Evolutionary conservation across 2,888 invertebrate species (phyloP).

Genomic region (Melangyna quadrimaculata): DNA sequence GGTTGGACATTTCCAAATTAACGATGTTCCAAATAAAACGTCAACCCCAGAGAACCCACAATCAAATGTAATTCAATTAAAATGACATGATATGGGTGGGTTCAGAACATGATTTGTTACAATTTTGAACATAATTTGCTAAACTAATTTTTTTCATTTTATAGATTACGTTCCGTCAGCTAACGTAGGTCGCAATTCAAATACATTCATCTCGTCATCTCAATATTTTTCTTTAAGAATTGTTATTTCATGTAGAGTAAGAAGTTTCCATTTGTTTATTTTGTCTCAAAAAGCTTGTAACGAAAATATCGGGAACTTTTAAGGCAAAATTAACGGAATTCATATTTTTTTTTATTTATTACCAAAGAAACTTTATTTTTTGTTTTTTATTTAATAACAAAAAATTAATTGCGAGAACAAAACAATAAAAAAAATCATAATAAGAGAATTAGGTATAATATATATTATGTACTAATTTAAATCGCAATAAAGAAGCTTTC

Average conservation of each 20-base stretch:
- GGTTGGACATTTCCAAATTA: too few species aligned
- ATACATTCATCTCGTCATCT: too few species aligned
- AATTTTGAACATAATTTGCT: too few species aligned
- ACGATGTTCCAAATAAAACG: too few species aligned
- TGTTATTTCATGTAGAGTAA: neutral
- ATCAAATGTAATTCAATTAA: too few species aligned
- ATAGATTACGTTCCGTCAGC: too few species aligned
- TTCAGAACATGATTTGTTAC: too few species aligned
- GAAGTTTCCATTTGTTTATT: neutral
- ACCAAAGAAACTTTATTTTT: conserved; percentile 42
- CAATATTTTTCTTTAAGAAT: too few species aligned
- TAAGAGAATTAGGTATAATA: conserved; percentile 41
- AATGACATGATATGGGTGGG: too few species aligned
- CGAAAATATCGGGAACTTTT: neutral
- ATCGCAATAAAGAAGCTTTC: conserved; percentile 66
- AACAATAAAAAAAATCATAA: conserved; percentile 47
- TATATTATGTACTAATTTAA: conserved; percentile 39
- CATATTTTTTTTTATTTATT: conserved; percentile 12
- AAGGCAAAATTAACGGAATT: neutral
- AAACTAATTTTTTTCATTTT: too few species aligned
- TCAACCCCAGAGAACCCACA: too few species aligned
- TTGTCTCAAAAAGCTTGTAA: neutral
- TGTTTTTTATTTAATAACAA: conserved; percentile 42
- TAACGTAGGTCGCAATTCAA: too few species aligned
- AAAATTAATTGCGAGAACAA: conserved; percentile 63